Conservation (phyloP, 2,113 vertebrate species). For the Aegotheles bennettii region DNA sequence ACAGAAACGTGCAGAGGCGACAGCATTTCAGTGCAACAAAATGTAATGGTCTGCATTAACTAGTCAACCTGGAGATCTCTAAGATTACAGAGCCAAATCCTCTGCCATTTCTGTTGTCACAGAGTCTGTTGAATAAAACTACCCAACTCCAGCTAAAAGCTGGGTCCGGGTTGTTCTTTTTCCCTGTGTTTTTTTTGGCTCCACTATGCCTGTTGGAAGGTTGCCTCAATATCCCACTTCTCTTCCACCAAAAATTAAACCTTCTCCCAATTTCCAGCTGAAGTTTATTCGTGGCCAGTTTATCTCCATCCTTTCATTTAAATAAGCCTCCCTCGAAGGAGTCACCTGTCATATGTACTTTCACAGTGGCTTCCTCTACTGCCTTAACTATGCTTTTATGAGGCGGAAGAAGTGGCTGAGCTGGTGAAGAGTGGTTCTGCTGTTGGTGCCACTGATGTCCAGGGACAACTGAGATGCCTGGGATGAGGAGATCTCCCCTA, state of each 20-base stretch:
- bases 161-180: background rate
- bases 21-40: background rate
- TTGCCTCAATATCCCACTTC: background rate
- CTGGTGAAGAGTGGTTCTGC: background rate
- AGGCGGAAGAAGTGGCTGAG: background rate
- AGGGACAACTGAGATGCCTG: background rate
- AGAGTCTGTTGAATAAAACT: background rate
- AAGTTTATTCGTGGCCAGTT: background rate
- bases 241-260: background rate
- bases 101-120: background rate
- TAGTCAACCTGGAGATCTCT: background rate
- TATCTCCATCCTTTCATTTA: background rate
- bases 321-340: background rate
- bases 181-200: background rate
- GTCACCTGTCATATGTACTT: background rate
- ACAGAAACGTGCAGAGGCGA: background rate
- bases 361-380: background rate
- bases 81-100: background rate
- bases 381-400: background rate
- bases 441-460: background rate
- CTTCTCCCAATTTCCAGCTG: background rate
- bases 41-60: background rate
- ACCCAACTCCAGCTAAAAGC: background rate
- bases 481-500: background rate
- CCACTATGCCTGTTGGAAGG: background rate